Base-by-base conservation (phyloP, 2,888 invertebrate species). In the Epinotia nisella region DNA sequence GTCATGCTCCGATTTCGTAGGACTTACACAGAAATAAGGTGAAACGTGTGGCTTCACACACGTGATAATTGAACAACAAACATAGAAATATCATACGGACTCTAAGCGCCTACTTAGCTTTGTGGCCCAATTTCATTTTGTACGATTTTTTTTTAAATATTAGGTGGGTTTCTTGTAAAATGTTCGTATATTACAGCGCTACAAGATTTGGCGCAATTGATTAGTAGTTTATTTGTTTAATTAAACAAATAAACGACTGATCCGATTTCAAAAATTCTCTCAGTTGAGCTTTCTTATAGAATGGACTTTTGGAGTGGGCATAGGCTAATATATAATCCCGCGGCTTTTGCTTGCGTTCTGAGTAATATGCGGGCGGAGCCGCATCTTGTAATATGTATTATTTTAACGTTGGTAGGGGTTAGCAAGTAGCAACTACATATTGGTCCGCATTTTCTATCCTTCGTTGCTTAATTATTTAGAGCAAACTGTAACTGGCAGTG, bases 1-100 rank as follows among this genome's bases (percentile, higher is more conserved):
- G 83, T 84, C 81, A 83, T 87, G 87, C 85, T 84, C 87, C 84
- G 84, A 86, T 89, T 91, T 90, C 87, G 79, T 80, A 82, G 88
- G 87, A 87, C 85, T 85, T 81, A 77, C 72, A 73, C 80, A 83
- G 81, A 83, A 84, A 85, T 81, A 83, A 83, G 75, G 78, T 76
- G 79, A 81, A 80, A 76, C 78, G 72, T 75, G 75, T 69, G 21
- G 74, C 76, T 69, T 74, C 71, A 56, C 74, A 75, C 80, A 80
- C 77, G 78, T 82, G 80, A 80, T 80, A 80, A 85, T 87, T 87
- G 83, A 78, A 81, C 79, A 80, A 83, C 82, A 89, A 88, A 90
- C 84, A 64, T 53, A n/a, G 45, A 64, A 70, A 70, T 72, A 56
- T 49, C 49, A 72, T 61, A 45, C 41, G 13, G 35, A 45, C 55